phyloP scores from a whole-genome alignment of 2,888 invertebrate genomes.

The Amorpha juglandis region DNA sequence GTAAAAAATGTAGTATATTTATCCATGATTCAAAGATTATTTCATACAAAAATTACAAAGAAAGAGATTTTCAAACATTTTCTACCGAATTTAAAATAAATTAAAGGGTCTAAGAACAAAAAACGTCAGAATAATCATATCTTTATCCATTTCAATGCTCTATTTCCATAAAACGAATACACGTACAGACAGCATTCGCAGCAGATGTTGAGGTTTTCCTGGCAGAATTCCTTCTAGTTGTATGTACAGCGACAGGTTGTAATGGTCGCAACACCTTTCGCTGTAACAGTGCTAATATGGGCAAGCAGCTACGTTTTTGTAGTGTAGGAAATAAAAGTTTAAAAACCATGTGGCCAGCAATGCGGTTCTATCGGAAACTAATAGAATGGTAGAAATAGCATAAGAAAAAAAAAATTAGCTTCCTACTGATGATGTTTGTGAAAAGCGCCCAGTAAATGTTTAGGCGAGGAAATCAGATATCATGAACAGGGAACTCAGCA shows the following conservation, averaged over 20 bases:
- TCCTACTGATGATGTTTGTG: no score
- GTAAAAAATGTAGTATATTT: no score
- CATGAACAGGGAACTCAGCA: no score
- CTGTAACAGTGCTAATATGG: conserved; percentile 54
- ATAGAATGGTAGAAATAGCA: conserved; percentile 5
- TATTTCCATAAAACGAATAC: not conserved
- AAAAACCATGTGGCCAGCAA: not conserved
- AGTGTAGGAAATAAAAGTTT: conserved; percentile 16
- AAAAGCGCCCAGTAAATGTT: no score
- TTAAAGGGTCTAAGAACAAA: no score
- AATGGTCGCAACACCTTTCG: conserved; percentile 55
- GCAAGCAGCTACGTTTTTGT: conserved; percentile 57
- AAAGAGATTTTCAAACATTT: no score
- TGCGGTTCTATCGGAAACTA: conserved; percentile 3
- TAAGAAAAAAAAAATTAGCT: not conserved
- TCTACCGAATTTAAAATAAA: no score
- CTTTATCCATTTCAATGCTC: no score
- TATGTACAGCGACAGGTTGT: conserved; percentile 21
- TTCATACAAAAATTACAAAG: no score
- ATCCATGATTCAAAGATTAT: no score
- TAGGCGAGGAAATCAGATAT: not conserved
- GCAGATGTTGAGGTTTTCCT: not conserved
- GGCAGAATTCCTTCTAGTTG: not conserved
- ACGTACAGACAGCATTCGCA: not conserved
- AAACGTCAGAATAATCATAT: no score